Percentiles rank a stretch among this genome's conserved stretches.
Conservation (phyloP, 2,888 invertebrate species). For the Arrhopalites spinosus region DNA sequence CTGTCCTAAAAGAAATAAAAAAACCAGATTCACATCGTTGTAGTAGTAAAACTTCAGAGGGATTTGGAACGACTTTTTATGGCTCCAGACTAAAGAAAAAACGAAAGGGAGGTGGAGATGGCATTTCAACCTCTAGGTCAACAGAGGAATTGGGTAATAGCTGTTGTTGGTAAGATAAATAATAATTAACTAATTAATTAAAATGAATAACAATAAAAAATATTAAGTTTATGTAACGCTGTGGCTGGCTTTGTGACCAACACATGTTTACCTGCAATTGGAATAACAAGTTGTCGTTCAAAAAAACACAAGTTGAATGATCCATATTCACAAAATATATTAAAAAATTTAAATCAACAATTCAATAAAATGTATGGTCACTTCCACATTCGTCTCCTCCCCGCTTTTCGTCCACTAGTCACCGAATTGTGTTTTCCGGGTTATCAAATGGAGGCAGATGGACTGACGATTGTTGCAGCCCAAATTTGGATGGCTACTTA, state of each 20-base stretch:
- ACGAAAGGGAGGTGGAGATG: not conserved
- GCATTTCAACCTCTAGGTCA: not conserved
- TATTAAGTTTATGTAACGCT: not conserved
- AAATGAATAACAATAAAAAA: not conserved
- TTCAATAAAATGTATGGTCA: not conserved
- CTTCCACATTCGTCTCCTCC: conserved; percentile 17
- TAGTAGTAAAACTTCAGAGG: not conserved
- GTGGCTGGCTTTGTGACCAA: not conserved
- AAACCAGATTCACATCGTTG: not conserved
- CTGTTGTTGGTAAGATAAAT: not conserved
- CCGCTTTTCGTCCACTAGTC: not conserved
- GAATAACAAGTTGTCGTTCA: not conserved
- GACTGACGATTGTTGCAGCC: conserved; percentile 38
- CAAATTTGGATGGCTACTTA: conserved; percentile 45
- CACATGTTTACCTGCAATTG: not conserved
- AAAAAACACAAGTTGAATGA: not conserved
- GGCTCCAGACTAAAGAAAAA: not conserved
- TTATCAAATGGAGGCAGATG: conserved; percentile 45
- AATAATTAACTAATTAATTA: not conserved
- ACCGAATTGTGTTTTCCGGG: conserved; percentile 1
- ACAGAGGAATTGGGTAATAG: not conserved
- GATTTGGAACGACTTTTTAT: not conserved
- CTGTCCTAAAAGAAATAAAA: not conserved
- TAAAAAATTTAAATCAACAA: not conserved
- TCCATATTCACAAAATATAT: not conserved